Percentiles rank a stretch among this genome's conserved stretches.
Conservation (phyloP, 1,140 invertebrate genomes). For the Parasteatoda tepidariorum region DNA sequence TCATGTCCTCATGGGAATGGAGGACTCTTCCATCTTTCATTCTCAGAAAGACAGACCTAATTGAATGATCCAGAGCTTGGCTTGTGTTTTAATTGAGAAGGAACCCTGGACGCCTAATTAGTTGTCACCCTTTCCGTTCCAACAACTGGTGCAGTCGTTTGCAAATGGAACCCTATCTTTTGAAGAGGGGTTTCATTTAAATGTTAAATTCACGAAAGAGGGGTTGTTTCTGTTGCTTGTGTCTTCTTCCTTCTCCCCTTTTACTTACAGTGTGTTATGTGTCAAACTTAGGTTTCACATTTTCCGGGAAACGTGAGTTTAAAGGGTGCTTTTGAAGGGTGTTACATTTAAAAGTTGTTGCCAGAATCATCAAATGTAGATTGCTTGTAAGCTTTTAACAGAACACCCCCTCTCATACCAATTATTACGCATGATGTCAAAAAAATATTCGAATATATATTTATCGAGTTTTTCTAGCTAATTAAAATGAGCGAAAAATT, state of each 20-base stretch:
- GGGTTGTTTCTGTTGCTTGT: not conserved
- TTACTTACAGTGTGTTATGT: not conserved
- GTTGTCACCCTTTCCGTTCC: conserved; percentile 23
- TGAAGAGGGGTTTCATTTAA: not conserved
- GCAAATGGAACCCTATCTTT: conserved; percentile 28
- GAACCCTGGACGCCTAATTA: conserved; percentile 28
- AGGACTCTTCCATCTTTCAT: not conserved
- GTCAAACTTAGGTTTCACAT: too few species aligned
- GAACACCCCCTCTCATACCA: too few species aligned
- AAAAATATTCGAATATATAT: too few species aligned
- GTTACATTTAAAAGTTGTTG: too few species aligned
- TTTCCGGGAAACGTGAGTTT: too few species aligned
- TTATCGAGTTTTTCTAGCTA: too few species aligned
- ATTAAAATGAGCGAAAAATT: too few species aligned
- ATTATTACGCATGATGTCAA: too few species aligned
- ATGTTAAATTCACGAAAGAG: conserved; percentile 23
- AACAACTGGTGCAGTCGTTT: conserved; percentile 18
- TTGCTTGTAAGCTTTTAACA: too few species aligned
- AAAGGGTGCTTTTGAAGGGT: too few species aligned
- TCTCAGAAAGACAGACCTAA: conserved; percentile 19
- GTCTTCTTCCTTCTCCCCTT: not conserved
- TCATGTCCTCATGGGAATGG: not conserved
- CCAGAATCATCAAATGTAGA: too few species aligned
- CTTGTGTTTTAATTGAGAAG: conserved; percentile 40
- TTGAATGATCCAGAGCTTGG: conserved; percentile 39